A percentile compares a stretch with the other conserved stretches of the same genome.
phyloP scores from a whole-genome alignment of 2,113 vertebrate species.

The Ictalurus punctatus region DNA sequence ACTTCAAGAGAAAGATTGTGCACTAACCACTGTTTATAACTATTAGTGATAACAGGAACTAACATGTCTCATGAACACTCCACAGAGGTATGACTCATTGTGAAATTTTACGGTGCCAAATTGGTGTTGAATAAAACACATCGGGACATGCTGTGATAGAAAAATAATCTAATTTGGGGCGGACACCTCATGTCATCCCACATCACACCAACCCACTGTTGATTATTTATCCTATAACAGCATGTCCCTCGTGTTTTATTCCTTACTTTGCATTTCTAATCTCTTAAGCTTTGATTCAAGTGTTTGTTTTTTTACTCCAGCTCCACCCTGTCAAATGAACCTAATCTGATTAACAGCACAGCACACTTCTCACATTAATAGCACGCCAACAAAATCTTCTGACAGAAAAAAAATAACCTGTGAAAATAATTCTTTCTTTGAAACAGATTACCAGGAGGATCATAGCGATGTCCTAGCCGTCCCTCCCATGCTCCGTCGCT shows the following conservation, averaged over 20 bases:
- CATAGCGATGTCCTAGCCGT: constrained; percentile 84
- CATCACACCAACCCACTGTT: background rate
- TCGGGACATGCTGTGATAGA: background rate
- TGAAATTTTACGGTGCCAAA: background rate
- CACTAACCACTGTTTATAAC: background rate
- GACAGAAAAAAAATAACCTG: background rate
- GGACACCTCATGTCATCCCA: background rate
- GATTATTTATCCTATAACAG: background rate
- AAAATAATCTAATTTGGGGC: background rate
- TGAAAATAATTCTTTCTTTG: background rate
- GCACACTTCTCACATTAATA: background rate
- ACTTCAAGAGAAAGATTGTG: background rate
- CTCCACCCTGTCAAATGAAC: background rate
- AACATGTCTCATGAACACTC: background rate
- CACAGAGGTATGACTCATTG: background rate
- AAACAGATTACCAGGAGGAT: constrained; percentile 81
- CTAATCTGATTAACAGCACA: background rate
- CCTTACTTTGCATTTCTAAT: background rate
- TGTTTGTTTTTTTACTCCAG: background rate
- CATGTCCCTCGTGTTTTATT: background rate
- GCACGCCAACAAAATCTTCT: background rate
- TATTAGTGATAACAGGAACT: background rate
- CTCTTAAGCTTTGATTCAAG: background rate
- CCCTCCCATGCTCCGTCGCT: constrained; percentile 90
- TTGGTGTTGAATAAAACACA: background rate